phyloP scores from a whole-genome alignment of 92 coral and sea anemone species.

The Parazoanthus atlanticus region DNA sequence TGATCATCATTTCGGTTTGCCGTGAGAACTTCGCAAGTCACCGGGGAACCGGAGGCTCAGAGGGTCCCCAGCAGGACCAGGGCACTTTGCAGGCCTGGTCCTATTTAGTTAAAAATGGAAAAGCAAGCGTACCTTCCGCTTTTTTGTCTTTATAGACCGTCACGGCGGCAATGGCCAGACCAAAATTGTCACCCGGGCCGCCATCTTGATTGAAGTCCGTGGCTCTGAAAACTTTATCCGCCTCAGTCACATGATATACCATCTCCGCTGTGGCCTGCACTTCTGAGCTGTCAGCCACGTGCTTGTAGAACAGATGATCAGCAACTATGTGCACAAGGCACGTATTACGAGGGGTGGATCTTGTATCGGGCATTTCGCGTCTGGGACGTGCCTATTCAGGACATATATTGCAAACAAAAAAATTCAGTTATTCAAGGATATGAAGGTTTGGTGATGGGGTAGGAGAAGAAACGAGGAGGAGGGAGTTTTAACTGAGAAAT shows the following conservation, averaged over 20 bases:
- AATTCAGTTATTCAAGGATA: too few species aligned
- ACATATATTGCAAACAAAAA: slow-evolving; percentile 12
- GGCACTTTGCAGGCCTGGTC: too few species aligned
- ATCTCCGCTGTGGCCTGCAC: slow-evolving; percentile 76
- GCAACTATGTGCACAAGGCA: slow-evolving; percentile 89
- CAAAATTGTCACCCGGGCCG: slow-evolving; percentile 84
- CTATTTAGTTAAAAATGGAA: too few species aligned
- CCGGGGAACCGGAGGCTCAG: too few species aligned
- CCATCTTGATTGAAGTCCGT: slow-evolving; percentile 86
- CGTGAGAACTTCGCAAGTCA: too few species aligned
- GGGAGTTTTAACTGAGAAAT: too few species aligned
- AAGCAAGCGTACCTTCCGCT: slow-evolving; percentile 68
- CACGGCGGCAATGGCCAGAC: slow-evolving; percentile 80
- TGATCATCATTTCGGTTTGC: too few species aligned
- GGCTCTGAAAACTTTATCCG: slow-evolving; percentile 79
- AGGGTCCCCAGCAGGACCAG: too few species aligned
- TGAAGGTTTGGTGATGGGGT: background rate
- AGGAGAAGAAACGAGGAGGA: background rate
- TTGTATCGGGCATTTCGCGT: slow-evolving; percentile 18
- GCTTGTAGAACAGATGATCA: slow-evolving; percentile 72
- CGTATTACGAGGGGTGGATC: slow-evolving; percentile 51
- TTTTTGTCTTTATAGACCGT: slow-evolving; percentile 67
- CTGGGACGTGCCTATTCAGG: slow-evolving; percentile 11
- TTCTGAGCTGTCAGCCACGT: slow-evolving; percentile 73
- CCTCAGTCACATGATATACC: slow-evolving; percentile 82